Evolutionary conservation across 1,140 invertebrate genomes (phyloP).

Genomic region (Drosophila melanica): DNA sequence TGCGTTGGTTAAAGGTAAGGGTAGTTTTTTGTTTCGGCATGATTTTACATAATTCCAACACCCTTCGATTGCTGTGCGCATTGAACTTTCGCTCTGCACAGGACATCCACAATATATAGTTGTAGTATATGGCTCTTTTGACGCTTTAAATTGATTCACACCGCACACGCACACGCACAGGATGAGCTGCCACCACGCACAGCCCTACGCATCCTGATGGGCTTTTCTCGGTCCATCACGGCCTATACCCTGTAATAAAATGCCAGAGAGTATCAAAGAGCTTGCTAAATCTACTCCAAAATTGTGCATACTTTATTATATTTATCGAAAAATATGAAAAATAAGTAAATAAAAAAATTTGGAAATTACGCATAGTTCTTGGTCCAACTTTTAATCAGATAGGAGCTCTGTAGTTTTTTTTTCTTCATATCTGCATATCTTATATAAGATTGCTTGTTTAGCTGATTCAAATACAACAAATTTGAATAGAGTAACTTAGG

Average conservation of each 20-base stretch:
- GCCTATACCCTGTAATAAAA: conserved; percentile 4
- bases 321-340: no score
- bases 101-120: conserved; percentile 70
- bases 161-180: conserved; percentile 66
- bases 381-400: no score
- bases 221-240: background rate
- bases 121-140: conserved; percentile 63
- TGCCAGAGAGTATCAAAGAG: background rate
- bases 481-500: no score
- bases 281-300: no score
- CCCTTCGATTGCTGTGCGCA: conserved; percentile 32
- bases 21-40: conserved; percentile 60
- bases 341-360: no score
- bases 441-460: no score
- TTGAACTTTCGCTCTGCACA: conserved; percentile 41
- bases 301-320: no score
- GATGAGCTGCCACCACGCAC: conserved; percentile 8
- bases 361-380: no score
- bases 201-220: conserved; percentile 21
- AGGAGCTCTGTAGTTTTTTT: no score
- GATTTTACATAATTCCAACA: conserved; percentile 73
- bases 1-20: conserved; percentile 21
- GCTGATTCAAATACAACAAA: no score
- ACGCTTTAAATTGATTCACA: conserved; percentile 82
- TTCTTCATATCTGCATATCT: no score